These are phyloP conservation scores for Dryomyza anilis DNA, from an alignment of 2,888 invertebrate genomes.

Conservation along the genomic window DNA sequence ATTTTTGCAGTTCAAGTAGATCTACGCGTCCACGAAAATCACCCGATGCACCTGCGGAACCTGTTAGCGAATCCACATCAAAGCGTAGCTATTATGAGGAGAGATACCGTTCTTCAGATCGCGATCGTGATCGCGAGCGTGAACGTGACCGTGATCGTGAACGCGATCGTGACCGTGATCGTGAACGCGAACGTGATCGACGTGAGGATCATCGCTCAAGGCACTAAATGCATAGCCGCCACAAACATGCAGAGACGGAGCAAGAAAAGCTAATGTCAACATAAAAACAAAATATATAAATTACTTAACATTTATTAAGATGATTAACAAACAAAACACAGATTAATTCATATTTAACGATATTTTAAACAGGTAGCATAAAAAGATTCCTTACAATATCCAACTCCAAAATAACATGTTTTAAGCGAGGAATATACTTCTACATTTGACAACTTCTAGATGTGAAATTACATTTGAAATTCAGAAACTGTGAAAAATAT, in stretches of 20 bases:
- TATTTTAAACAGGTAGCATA: slow-evolving; percentile 23
- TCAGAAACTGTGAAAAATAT: no score
- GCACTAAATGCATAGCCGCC: slow-evolving; percentile 62
- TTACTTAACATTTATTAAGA: slow-evolving; percentile 21
- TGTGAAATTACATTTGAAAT: no score
- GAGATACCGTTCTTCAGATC: slow-evolving; percentile 75
- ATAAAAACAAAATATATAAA: slow-evolving; percentile 14
- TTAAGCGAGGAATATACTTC: slow-evolving; percentile 1
- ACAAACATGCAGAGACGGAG: slow-evolving; percentile 27
- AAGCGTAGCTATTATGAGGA: slow-evolving; percentile 79
- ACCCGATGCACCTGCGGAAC: slow-evolving; percentile 62
- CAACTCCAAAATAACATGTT: slow-evolving; percentile 5
- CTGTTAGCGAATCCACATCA: slow-evolving; percentile 57
- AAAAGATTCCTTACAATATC: slow-evolving; percentile 14
- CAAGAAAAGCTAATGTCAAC: slow-evolving; percentile 33
- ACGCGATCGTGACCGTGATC: slow-evolving; percentile 69
- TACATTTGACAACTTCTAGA: slow-evolving; percentile 21
- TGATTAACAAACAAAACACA: slow-evolving; percentile 20
- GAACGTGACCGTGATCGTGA: slow-evolving; percentile 70
- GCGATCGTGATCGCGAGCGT: slow-evolving; percentile 71
- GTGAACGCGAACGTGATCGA: slow-evolving; percentile 70
- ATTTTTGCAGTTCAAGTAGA: slow-evolving; percentile 52
- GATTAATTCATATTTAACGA: slow-evolving; percentile 22
- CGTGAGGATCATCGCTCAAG: slow-evolving; percentile 75
- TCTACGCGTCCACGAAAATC: slow-evolving; percentile 65